Base-by-base conservation (phyloP, 1,140 invertebrate genomes). In the Drosophila watanabei region DNA sequence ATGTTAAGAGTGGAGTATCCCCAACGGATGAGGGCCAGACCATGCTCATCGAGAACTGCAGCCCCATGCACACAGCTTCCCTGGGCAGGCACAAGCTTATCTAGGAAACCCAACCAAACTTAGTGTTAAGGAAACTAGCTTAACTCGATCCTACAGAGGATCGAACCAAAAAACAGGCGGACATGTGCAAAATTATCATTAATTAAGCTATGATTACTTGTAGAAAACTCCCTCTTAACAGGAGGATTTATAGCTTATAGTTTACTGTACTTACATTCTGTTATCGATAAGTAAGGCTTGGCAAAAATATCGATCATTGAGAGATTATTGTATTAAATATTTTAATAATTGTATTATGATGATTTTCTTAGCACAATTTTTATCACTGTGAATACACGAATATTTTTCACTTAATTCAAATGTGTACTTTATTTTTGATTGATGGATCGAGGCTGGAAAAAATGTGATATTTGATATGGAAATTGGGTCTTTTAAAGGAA, bases 61-160 rank as follows among this genome's bases (percentile, higher is more conserved):
- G 48, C 30, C 82, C 92, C 20, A 60, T 83, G 57, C 92, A 93
- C 18, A 93, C 92, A 16, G 81, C 92, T 20, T 93, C 92, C 5
- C 71, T 93, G 24, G 92, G 92, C 16, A 70, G 92, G 33, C 91
- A 91, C 64, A 91, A 92, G 57, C 80, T 91, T 8, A 93, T 90
- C 51, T 90, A 69, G 84, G 16, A 4, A 0, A 60, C 24, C n/a
- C 56, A 37, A 60, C 48, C 52, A 66, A 60, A 71, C 45, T 41
- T 75, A 75, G 32, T 30, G 14, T 46, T 51, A 63, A 70, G 57
- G n/a, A 28, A 48, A 56, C 18, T 64, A 85, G 56, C 33, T 75
- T 71, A 85, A 37, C 33, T 52, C 49, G 65, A 51, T 48, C 68
- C 51, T 54, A 4, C 2, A 18, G 18, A 20, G 48, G 48, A n/a